Evolutionary conservation across 2,113 vertebrate species (phyloP).

Genomic region (Brachionichthys hirsutus): DNA sequence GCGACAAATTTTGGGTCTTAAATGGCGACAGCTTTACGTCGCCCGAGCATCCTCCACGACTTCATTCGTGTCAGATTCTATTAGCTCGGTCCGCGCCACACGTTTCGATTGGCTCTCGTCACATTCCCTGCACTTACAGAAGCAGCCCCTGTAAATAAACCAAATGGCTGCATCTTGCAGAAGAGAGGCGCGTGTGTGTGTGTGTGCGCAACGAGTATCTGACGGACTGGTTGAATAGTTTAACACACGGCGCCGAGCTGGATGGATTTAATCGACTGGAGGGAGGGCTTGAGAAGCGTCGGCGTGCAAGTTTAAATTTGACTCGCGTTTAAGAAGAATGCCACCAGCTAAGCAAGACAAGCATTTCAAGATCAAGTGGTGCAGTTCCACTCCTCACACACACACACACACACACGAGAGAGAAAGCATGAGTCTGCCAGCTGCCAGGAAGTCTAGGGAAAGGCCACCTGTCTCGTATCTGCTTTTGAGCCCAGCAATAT

Average conservation of each 20-base stretch:
- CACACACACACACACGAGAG: constrained; percentile 29
- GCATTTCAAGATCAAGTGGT: constrained; percentile 59
- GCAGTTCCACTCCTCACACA: constrained; percentile 34
- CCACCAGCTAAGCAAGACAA: constrained; percentile 31
- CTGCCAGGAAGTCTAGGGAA: constrained; percentile 63
- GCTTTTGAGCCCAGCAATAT: constrained; percentile 48
- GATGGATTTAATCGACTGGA: constrained; percentile 32
- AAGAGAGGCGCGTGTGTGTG: constrained; percentile 29
- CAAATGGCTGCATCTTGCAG: constrained; percentile 64
- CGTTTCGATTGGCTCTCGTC: constrained; percentile 66
- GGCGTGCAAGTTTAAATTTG: constrained; percentile 49
- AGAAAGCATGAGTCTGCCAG: constrained; percentile 48
- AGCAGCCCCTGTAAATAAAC: constrained; percentile 71
- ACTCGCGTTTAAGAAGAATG: constrained; percentile 48
- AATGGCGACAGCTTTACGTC: constrained; percentile 71
- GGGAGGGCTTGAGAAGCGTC: constrained; percentile 39
- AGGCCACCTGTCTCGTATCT: constrained; percentile 69
- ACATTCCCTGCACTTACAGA: constrained; percentile 63
- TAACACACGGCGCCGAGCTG: constrained; percentile 50
- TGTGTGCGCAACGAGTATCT: constrained; percentile 53
- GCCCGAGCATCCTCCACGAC: constrained; percentile 63
- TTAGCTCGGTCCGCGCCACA: constrained; percentile 60
- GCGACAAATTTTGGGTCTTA: constrained; percentile 69
- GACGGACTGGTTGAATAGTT: constrained; percentile 49
- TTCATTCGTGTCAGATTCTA: constrained; percentile 72